phyloP scores from a whole-genome alignment of 2,888 invertebrate species.

The Helicoverpa assulta region DNA sequence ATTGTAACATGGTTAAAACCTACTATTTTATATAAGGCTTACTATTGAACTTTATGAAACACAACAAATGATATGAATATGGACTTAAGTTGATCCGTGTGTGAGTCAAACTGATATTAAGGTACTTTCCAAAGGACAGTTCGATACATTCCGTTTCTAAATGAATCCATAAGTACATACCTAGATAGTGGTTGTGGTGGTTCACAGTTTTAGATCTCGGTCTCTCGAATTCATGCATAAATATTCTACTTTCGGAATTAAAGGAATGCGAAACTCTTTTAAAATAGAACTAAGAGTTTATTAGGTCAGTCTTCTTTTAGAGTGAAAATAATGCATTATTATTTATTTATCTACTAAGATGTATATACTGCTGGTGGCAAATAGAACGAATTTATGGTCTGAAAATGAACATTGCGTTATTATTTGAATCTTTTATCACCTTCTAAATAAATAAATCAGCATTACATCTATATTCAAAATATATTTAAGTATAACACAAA shows the following conservation, averaged over 20 bases:
- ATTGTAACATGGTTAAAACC: too few relatives aligned
- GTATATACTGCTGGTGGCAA: too few relatives aligned
- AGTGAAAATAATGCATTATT: neutral
- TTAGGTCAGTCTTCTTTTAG: neutral
- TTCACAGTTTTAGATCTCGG: neutral
- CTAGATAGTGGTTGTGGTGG: neutral
- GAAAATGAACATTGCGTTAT: too few relatives aligned
- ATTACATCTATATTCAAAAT: neutral
- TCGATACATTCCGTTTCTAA: neutral
- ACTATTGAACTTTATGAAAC: too few relatives aligned
- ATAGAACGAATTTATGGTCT: too few relatives aligned
- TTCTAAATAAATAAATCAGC: conserved; percentile 3
- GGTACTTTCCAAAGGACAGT: neutral
- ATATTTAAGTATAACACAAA: neutral
- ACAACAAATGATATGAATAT: too few relatives aligned
- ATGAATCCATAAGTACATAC: neutral
- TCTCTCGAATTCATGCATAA: neutral
- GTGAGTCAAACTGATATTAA: neutral
- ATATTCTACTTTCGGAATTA: conserved; percentile 1
- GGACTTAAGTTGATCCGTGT: neutral
- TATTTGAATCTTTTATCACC: too few relatives aligned
- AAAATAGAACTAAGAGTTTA: neutral
- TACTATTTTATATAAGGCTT: too few relatives aligned
- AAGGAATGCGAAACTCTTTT: neutral
- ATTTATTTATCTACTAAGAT: too few relatives aligned